phyloP scores from a whole-genome alignment of 2,113 vertebrate species.

The Cygnus atratus region DNA sequence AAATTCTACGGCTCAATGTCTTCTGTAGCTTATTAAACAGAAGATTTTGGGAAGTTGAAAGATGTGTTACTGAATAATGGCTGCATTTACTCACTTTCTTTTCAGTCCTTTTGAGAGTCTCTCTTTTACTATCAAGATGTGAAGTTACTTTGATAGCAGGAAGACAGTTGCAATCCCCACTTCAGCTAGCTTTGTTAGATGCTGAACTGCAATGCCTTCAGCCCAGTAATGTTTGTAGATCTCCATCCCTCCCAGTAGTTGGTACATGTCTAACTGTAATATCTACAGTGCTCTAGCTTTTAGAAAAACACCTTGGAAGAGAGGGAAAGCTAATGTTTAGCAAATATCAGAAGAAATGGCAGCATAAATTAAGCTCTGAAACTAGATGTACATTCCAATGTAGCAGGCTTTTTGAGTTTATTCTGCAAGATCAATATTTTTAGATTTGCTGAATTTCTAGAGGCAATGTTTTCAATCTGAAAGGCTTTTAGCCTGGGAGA shows the following conservation, averaged over 20 bases:
- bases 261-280: neutral
- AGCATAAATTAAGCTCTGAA: neutral
- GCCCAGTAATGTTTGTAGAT: neutral
- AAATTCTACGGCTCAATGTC: neutral
- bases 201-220: neutral
- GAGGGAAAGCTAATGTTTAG: neutral
- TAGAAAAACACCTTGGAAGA: neutral
- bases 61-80: neutral
- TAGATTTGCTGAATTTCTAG: slow-evolving; percentile 32
- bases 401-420: neutral
- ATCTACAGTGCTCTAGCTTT: neutral
- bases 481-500: neutral
- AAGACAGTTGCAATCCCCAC: neutral
- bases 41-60: neutral
- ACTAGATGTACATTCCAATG: neutral
- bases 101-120: slow-evolving; percentile 1
- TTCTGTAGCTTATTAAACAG: neutral
- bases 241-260: neutral
- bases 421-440: slow-evolving; percentile 1
- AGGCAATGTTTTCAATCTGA: slow-evolving; percentile 1
- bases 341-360: neutral
- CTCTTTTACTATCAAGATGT: neutral
- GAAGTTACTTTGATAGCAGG: neutral
- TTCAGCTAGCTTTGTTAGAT: neutral
- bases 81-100: neutral